Conservation (phyloP, 2,113 vertebrate genomes). For the Mesitornis unicolor region DNA sequence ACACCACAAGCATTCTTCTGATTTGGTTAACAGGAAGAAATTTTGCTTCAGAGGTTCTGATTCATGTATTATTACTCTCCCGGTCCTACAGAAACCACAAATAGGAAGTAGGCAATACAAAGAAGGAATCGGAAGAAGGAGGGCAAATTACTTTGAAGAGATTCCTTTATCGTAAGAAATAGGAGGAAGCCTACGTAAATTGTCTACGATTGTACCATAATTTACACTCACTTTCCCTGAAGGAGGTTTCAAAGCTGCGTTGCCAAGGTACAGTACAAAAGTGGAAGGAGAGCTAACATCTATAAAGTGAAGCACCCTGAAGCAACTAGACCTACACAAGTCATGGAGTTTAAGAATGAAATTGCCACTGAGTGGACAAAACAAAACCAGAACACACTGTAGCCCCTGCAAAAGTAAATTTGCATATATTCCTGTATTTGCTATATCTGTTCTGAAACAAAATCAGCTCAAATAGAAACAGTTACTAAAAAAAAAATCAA, state of each 20-base stretch:
- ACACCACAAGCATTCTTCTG: not conserved
- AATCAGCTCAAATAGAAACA: not conserved
- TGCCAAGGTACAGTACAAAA: not conserved
- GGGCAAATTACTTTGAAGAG: not conserved
- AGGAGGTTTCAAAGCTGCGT: not conserved
- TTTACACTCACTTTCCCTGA: not conserved
- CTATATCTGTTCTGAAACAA: not conserved
- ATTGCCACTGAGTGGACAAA: not conserved
- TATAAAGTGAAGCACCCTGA: not conserved
- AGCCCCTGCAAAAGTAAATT: not conserved
- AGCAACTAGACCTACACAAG: not conserved
- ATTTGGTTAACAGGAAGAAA: not conserved
- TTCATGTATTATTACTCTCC: not conserved
- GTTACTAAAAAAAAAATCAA: not conserved
- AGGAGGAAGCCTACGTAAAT: not conserved
- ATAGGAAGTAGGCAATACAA: not conserved
- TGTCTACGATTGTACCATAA: not conserved
- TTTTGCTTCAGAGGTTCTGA: not conserved
- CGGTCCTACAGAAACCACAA: constrained; percentile 1
- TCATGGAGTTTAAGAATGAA: not conserved
- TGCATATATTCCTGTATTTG: not conserved
- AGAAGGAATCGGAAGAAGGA: not conserved
- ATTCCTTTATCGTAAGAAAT: not conserved
- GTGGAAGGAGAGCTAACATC: not conserved
- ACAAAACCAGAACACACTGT: not conserved